Evolutionary conservation across 2,113 vertebrate genomes (phyloP).

Genomic region (Dendrocopos noguchii): DNA sequence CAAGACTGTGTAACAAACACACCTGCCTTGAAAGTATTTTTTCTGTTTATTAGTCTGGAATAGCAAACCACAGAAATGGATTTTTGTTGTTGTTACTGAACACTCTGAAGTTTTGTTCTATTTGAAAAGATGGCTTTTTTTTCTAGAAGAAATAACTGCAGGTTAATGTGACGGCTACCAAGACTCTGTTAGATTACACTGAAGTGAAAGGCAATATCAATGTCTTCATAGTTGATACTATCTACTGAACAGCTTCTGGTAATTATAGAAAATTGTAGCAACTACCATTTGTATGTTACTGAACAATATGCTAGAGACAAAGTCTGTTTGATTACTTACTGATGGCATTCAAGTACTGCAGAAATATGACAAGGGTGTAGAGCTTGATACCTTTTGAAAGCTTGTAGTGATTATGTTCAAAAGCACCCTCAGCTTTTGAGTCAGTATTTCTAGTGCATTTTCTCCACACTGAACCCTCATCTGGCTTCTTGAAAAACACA

Average conservation of each 20-base stretch:
- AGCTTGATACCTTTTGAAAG: background rate
- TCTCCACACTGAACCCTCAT: background rate
- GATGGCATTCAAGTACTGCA: background rate
- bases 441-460: background rate
- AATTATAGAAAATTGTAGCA: background rate
- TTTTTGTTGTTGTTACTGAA: background rate
- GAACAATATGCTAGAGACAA: background rate
- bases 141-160: background rate
- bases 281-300: background rate
- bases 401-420: background rate
- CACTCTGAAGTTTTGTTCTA: background rate
- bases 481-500: background rate
- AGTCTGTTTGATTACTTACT: background rate
- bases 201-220: background rate
- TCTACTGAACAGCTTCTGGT: background rate
- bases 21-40: background rate
- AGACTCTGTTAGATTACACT: background rate
- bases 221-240: background rate
- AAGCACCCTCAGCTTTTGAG: background rate
- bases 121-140: background rate
- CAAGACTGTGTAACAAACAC: background rate
- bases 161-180: background rate
- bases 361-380: background rate
- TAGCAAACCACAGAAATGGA: background rate
- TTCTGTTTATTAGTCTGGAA: background rate